These are phyloP conservation scores for Pterocles orientalis DNA, from an alignment of 2,113 vertebrate species.

Conservation along the genomic window DNA sequence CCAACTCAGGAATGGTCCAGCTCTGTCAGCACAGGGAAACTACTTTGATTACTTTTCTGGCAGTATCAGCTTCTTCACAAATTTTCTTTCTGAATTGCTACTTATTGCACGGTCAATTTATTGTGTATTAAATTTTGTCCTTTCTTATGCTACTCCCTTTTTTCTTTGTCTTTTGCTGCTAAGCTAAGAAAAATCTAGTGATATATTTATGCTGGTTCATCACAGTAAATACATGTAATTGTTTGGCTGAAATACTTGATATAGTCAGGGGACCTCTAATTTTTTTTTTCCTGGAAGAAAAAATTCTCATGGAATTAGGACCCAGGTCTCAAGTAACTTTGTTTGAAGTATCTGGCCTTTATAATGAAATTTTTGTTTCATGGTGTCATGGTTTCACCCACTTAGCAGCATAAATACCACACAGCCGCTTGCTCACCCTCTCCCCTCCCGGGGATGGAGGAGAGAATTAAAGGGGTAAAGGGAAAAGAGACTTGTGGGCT, in stretches of 20 bases:
- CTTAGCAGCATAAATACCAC: too few relatives aligned
- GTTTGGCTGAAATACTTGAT: background rate
- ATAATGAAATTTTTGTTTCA: background rate
- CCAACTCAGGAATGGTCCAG: background rate
- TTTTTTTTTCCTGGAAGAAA: background rate
- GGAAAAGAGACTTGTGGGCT: too few relatives aligned
- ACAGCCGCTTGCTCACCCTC: too few relatives aligned
- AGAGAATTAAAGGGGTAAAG: too few relatives aligned
- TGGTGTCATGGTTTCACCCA: too few relatives aligned
- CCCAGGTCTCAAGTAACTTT: background rate
- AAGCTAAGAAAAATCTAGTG: background rate
- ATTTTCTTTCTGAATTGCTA: background rate
- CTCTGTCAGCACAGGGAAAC: slow-evolving; percentile 25
- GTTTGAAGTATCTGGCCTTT: background rate
- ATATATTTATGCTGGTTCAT: background rate
- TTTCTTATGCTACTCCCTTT: background rate
- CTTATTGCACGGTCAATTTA: background rate
- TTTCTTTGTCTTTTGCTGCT: background rate
- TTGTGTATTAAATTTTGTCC: background rate
- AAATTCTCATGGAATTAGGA: background rate
- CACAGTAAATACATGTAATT: background rate
- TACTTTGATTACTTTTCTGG: background rate
- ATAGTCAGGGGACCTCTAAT: background rate
- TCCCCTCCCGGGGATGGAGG: too few relatives aligned
- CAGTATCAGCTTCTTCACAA: slow-evolving; percentile 28